These are phyloP conservation scores for Xestia sexstrigata DNA, from an alignment of 2,888 invertebrate species.

Conservation along the genomic window DNA sequence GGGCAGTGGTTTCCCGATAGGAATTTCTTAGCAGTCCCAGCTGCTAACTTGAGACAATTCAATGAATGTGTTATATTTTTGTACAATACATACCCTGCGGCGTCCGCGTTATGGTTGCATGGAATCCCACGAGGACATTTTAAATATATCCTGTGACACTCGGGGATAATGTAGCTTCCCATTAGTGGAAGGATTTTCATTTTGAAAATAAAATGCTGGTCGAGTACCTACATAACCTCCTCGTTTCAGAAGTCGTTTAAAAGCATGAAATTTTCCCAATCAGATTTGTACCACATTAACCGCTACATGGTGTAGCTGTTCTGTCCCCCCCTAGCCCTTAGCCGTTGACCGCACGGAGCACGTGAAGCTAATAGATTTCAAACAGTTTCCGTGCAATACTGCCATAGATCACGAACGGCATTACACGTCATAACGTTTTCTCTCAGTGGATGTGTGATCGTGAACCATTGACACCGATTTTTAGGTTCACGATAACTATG, in stretches of 20 bases:
- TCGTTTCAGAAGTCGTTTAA: no score
- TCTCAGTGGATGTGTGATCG: background rate
- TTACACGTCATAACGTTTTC: background rate
- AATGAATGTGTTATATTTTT: no score
- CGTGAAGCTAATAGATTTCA: background rate
- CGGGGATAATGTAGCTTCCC: background rate
- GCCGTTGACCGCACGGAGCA: background rate
- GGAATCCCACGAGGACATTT: background rate
- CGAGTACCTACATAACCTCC: no score
- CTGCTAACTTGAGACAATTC: background rate
- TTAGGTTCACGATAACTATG: background rate
- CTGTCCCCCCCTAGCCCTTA: background rate
- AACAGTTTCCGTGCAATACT: background rate
- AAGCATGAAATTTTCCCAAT: background rate
- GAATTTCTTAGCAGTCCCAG: background rate
- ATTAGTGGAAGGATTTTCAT: background rate
- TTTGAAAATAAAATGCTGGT: no score
- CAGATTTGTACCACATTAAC: background rate
- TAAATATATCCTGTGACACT: no score
- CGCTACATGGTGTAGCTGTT: background rate
- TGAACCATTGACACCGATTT: conserved; percentile 17
- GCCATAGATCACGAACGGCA: background rate
- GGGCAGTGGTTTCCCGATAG: background rate
- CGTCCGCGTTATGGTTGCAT: background rate
- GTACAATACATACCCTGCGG: background rate